Base-by-base conservation (phyloP, 35 echinoderm and acorn worm genomes). In the Hemicentrotus pulcherrimus region DNA sequence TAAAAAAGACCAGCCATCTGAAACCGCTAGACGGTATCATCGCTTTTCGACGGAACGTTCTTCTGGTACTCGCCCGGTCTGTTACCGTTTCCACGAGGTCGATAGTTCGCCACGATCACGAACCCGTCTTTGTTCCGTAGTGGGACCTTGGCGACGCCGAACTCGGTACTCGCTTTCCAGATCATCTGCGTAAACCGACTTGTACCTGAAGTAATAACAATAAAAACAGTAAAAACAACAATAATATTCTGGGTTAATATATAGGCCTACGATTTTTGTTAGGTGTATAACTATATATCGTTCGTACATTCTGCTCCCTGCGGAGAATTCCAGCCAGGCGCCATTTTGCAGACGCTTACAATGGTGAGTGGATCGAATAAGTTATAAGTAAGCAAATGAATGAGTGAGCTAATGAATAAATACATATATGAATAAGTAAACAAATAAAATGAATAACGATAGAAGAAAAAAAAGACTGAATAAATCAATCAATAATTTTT, bases 151-250 rank as follows among this genome's bases (percentile, higher is more conserved):
- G 95, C 97, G 8, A 99, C 92, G 16, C 98, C 98, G 32, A 99
- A 86, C 46, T 99, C 98, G 31, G 96, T 94, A 0, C 96, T 94
- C 32, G 92, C 50, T 90, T 95, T 97, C 98, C 98, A 99, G 28
- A 99, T 92, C 96, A 99, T 99, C 65, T 99, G 98, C 32, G 98
- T 99, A 85, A 99, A 99, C 48, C 95, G 96, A 94, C 95, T 97
- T 14, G 97, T 96, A 61, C 97, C 98, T 99, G 65, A 28, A 78
- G 35, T 41, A 41, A 41, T 85, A 0, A 30, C n/a, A 85, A 30
- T 85, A 85, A 85, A 0, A 85, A 85, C 15, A 16, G n/a, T 19
- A 85, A 85, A 16, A 85, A 85, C 1, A 85, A 85, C 4, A 85
- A 85, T 85, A 85, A 85, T 85, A 3, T 41, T 41, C 35, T 41